phyloP scores from a whole-genome alignment of 2,113 vertebrate species.

The Rafetus swinhoei region DNA sequence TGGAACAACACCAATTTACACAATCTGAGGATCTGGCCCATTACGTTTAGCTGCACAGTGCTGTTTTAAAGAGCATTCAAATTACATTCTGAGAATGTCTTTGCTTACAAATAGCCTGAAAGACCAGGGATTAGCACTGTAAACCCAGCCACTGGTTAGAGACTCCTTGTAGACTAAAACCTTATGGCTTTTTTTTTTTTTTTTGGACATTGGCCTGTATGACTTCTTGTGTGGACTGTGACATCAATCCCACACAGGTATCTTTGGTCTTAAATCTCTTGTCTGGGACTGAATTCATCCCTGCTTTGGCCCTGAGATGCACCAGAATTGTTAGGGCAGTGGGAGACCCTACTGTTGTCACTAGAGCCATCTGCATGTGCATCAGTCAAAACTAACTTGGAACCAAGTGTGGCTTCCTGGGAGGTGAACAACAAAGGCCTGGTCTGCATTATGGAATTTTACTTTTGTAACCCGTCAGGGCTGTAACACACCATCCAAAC shows the following conservation, averaged over 20 bases:
- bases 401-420: not conserved
- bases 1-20: not conserved
- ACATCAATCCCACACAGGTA: not conserved
- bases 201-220: not conserved
- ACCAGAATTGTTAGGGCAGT: not conserved
- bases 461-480: not conserved
- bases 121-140: not conserved
- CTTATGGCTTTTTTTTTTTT: not conserved
- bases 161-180: not conserved
- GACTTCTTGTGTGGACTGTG: not conserved
- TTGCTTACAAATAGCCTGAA: not conserved
- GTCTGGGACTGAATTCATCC: not conserved
- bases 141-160: not conserved
- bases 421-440: not conserved
- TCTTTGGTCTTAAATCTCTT: not conserved
- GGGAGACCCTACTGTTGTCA: not conserved
- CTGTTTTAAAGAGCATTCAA: not conserved
- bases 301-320: not conserved
- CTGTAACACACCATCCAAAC: not conserved
- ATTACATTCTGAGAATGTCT: not conserved
- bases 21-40: not conserved
- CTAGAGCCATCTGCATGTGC: not conserved
- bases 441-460: not conserved
- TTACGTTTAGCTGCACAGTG: not conserved
- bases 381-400: not conserved